Percentiles rank a stretch among this genome's conserved stretches.
Conservation (phyloP, 2,113 vertebrate species). For the Triplophysa rosa region DNA sequence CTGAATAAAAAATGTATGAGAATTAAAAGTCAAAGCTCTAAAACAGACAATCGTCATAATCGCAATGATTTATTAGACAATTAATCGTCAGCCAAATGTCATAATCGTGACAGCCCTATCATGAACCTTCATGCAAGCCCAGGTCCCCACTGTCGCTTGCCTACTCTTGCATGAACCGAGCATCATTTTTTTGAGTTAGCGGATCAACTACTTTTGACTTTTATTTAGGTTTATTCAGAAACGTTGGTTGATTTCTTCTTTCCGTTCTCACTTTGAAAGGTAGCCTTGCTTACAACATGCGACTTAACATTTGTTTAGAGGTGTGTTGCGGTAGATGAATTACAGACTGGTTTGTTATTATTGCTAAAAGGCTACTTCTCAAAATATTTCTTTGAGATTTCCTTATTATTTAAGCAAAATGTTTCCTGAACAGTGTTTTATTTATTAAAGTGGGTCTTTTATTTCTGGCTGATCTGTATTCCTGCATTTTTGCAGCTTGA, state of each 20-base stretch:
- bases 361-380: slow-evolving; percentile 45
- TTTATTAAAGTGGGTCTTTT: not conserved
- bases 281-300: slow-evolving; percentile 39
- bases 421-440: not conserved
- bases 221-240: not conserved
- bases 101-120: no score
- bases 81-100: no score
- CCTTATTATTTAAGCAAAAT: not conserved
- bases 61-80: no score
- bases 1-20: no score
- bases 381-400: slow-evolving; percentile 18
- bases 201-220: not conserved
- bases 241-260: not conserved
- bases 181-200: slow-evolving; percentile 29
- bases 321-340: not conserved
- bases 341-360: not conserved
- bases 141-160: slow-evolving; percentile 40
- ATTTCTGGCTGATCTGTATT: slow-evolving; percentile 17
- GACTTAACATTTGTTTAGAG: not conserved
- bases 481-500: slow-evolving; percentile 14
- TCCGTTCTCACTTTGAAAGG: slow-evolving; percentile 43
- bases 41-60: no score
- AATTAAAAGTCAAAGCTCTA: no score
- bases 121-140: slow-evolving; percentile 1
- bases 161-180: slow-evolving; percentile 28